A percentile compares a stretch with the other conserved stretches of the same genome.
These are phyloP conservation scores for Odocoileus hemionus DNA, from an alignment of 2,113 vertebrate species.

Conservation along the genomic window DNA sequence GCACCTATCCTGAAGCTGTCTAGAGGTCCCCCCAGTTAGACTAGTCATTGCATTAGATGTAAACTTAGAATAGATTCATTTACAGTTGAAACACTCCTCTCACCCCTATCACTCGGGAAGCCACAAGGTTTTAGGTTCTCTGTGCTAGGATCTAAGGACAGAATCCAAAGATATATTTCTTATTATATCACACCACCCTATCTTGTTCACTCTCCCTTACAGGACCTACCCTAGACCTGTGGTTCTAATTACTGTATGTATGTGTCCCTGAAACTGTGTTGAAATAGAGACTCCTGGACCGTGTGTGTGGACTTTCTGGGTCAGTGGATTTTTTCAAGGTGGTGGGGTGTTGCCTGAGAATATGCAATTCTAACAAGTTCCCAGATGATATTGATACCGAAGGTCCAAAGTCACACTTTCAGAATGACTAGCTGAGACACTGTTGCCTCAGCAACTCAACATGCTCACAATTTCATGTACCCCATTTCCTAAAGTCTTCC, in stretches of 20 bases:
- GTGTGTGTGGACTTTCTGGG: neutral
- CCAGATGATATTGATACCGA: too few species aligned
- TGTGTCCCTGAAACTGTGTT: neutral
- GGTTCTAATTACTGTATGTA: neutral
- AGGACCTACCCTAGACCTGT: neutral
- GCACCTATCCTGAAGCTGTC: neutral
- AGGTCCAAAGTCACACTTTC: neutral
- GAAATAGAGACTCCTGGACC: neutral
- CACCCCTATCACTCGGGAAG: neutral
- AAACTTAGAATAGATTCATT: neutral
- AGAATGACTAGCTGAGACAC: neutral
- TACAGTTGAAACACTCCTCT: neutral
- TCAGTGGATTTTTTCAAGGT: neutral
- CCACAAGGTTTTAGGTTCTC: neutral
- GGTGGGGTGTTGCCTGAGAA: neutral
- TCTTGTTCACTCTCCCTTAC: neutral
- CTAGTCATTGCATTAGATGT: neutral
- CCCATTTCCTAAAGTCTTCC: neutral
- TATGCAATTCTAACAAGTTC: neutral
- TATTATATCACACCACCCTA: neutral
- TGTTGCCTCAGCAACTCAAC: neutral
- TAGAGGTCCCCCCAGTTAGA: fast-evolving
- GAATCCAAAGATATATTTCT: neutral
- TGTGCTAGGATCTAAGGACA: neutral
- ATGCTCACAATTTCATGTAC: neutral